Percentiles rank a stretch among this genome's conserved stretches.
phyloP scores from a whole-genome alignment of 2,113 vertebrate species.

The Equus quagga region DNA sequence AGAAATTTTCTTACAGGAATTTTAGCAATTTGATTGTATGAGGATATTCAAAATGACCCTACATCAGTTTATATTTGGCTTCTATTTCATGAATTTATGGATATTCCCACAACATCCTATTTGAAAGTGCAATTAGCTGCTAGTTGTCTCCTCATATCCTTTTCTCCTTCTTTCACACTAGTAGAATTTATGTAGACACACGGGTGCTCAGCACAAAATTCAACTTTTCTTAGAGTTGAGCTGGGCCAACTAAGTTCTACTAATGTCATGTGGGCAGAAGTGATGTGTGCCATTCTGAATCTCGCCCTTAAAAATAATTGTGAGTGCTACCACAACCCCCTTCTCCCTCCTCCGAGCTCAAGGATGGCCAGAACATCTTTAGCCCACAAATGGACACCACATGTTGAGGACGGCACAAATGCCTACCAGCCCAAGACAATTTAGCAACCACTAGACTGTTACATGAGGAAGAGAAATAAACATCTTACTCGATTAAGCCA shows the following conservation, averaged over 20 bases:
- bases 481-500: background rate
- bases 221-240: background rate
- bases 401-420: background rate
- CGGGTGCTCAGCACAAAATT: background rate
- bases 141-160: background rate
- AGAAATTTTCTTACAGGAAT: slow-evolving; percentile 44
- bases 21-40: slow-evolving; percentile 42
- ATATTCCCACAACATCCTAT: background rate
- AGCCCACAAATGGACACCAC: background rate
- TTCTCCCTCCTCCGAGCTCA: background rate
- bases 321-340: background rate
- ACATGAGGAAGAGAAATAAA: background rate
- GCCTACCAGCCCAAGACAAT: background rate
- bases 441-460: background rate
- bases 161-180: background rate
- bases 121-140: background rate
- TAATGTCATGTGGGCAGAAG: background rate
- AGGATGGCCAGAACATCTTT: background rate
- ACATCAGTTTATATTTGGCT: background rate
- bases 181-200: background rate
- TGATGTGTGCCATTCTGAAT: background rate
- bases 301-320: background rate
- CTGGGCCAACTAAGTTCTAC: background rate
- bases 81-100: background rate
- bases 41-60: background rate